Evolutionary conservation across 2,888 invertebrate genomes (phyloP).

Genomic region (Antitype chi): DNA sequence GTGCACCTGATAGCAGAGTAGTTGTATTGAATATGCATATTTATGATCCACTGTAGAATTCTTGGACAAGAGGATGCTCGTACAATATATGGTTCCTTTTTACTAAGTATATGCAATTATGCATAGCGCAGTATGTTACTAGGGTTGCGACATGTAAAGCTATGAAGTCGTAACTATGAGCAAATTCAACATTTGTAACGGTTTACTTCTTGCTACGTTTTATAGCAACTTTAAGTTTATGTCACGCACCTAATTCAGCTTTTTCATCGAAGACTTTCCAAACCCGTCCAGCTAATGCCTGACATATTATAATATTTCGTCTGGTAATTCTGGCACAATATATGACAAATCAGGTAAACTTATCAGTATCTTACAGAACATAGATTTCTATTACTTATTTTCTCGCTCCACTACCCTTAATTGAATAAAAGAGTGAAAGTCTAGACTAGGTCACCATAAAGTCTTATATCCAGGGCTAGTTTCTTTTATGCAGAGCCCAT

Average conservation of each 20-base stretch:
- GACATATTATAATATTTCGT: not conserved
- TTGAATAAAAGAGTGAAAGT: not conserved
- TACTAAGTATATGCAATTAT: not conserved
- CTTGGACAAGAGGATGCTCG: no score
- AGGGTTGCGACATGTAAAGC: not conserved
- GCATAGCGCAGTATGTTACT: not conserved
- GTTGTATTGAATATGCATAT: not conserved
- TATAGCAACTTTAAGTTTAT: not conserved
- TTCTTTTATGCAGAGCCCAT: constrained; percentile 38
- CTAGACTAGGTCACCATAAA: constrained; percentile 22
- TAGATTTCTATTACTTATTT: constrained; percentile 3
- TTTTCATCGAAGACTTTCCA: no score
- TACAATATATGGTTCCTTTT: not conserved
- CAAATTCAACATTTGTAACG: not conserved
- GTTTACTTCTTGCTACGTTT: not conserved
- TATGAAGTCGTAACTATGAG: not conserved
- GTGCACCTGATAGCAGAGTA: not conserved
- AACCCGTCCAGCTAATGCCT: not conserved
- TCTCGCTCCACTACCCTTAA: not conserved
- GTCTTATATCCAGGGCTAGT: constrained; percentile 1
- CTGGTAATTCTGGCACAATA: not conserved
- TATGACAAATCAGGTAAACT: not conserved
- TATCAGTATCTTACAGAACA: not conserved
- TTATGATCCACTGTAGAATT: not conserved
- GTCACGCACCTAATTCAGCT: not conserved